Conservation (phyloP, 2,888 invertebrate species). For the Aporophyla lueneburgensis region DNA sequence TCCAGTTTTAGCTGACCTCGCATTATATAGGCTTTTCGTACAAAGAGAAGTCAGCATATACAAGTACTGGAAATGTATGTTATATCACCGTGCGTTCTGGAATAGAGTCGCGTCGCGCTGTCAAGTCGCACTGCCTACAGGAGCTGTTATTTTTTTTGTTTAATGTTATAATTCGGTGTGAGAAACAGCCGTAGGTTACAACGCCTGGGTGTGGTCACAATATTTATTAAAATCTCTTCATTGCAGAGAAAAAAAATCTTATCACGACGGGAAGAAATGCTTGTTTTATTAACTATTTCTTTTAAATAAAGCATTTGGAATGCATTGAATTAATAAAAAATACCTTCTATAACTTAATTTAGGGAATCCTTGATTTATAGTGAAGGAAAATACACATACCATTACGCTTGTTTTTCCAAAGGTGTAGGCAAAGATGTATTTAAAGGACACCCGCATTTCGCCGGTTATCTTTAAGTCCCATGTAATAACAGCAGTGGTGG, state of each 20-base stretch:
- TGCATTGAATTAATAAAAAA: constrained; percentile 17
- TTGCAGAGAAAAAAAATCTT: constrained; percentile 78
- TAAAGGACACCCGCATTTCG: too few relatives aligned
- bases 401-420: not conserved
- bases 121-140: too few relatives aligned
- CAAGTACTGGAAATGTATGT: too few relatives aligned
- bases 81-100: too few relatives aligned
- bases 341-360: too few relatives aligned
- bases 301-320: constrained; percentile 35
- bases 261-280: constrained; percentile 61
- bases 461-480: too few relatives aligned
- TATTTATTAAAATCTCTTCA: constrained; percentile 88
- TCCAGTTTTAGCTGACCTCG: too few relatives aligned
- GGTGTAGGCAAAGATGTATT: not conserved
- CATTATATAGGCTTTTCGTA: too few relatives aligned
- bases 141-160: constrained; percentile 15
- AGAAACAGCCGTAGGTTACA: constrained; percentile 55
- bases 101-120: too few relatives aligned
- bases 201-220: constrained; percentile 80
- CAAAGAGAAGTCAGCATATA: too few relatives aligned
- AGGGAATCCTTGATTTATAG: not conserved
- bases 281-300: constrained; percentile 65
- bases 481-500: too few relatives aligned
- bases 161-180: constrained; percentile 68
- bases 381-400: not conserved